Evolutionary conservation across 2,888 invertebrate species (phyloP).

Genomic region (Tanytarsus gracilentus): DNA sequence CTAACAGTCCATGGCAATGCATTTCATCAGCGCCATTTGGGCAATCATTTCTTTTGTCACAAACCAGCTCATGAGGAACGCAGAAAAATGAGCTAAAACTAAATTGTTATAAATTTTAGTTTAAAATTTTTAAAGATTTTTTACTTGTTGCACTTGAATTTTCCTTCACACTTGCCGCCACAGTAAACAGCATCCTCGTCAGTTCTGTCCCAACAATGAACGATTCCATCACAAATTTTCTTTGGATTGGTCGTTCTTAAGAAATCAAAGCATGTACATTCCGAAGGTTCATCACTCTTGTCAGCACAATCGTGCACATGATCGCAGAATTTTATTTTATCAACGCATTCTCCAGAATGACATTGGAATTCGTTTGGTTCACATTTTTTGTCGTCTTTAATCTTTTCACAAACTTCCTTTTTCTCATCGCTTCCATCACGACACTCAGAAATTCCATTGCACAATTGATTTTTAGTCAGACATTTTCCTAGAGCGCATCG

Average conservation of each 20-base stretch:
- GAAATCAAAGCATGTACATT: conserved; percentile 57
- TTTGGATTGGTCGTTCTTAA: conserved; percentile 56
- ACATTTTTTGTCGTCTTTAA: conserved; percentile 47
- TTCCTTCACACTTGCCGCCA: conserved; percentile 32
- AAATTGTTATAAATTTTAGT: not conserved
- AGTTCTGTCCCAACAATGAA: conserved; percentile 66
- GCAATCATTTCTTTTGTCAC: conserved; percentile 67
- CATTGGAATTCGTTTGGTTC: conserved; percentile 56
- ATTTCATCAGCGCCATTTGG: conserved; percentile 61
- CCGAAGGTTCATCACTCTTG: conserved; percentile 58
- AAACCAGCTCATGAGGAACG: conserved; percentile 63
- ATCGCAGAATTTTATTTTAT: conserved; percentile 61
- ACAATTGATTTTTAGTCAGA: conserved; percentile 49
- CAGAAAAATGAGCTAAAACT: conserved; percentile 46
- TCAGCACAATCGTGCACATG: conserved; percentile 60
- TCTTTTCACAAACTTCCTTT: conserved; percentile 31
- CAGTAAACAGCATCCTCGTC: conserved; percentile 63
- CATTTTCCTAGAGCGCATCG: conserved; percentile 65
- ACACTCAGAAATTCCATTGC: conserved; percentile 61
- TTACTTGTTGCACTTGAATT: conserved; percentile 45
- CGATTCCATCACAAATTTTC: conserved; percentile 64
- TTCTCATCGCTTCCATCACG: conserved; percentile 60
- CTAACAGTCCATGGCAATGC: conserved; percentile 48
- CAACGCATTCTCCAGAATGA: conserved; percentile 55
- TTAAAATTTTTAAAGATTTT: conserved; percentile 28